These are phyloP conservation scores for Cairina moschata DNA, from an alignment of 2,113 vertebrate genomes.

Conservation along the genomic window DNA sequence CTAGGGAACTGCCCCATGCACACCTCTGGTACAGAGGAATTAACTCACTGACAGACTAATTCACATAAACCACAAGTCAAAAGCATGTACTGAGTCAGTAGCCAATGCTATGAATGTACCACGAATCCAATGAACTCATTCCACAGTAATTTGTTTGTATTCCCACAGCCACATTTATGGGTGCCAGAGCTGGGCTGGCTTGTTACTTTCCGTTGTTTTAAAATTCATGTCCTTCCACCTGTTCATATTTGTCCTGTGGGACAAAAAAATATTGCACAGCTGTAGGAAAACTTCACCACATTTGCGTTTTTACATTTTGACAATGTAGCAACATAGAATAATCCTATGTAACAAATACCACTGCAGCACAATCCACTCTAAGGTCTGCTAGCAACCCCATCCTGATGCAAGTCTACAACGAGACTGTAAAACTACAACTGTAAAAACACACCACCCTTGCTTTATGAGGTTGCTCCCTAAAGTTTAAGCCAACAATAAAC, in stretches of 20 bases:
- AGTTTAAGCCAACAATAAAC: not conserved
- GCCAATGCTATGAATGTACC: not conserved
- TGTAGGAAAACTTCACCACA: not conserved
- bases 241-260: not conserved
- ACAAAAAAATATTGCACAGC: not conserved
- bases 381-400: not conserved
- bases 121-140: not conserved
- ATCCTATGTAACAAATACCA: not conserved
- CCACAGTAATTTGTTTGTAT: not conserved
- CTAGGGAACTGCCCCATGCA: not conserved
- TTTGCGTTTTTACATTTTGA: not conserved
- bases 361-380: not conserved
- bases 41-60: not conserved
- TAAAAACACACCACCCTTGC: rapidly evolving
- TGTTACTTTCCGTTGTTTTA: not conserved
- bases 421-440: too few relatives aligned
- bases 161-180: not conserved
- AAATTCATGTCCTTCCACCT: not conserved
- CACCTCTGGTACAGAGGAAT: not conserved
- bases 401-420: too few relatives aligned
- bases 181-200: not conserved
- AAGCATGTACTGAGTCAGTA: not conserved
- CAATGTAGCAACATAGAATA: not conserved
- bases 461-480: not conserved
- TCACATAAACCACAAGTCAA: not conserved